Base-by-base conservation (phyloP, 2,888 invertebrate genomes). In the Eupithecia insigniata region DNA sequence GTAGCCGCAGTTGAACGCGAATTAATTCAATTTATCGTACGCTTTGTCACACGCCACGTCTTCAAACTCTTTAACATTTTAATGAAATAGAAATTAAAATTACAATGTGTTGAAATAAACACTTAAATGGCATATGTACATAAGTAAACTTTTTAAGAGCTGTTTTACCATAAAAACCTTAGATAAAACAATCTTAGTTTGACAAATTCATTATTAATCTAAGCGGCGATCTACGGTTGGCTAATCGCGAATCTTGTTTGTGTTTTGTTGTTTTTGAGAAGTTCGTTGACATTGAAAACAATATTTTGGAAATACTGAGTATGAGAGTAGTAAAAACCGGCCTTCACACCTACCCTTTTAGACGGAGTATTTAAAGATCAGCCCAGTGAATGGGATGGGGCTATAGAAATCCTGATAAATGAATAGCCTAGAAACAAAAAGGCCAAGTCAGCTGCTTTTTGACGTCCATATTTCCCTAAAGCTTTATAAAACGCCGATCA, bases 21-120 rank as follows among this genome's bases (percentile, higher is more conserved):
- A 85, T 83, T 84, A 84, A 84, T 84, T 83, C 80, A 82, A 83
- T 83, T 82, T 82, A 84, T 83, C 43, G 39, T 61, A 62, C 69
- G n/a, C 32, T 36, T 82, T 79, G 80, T 83, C 67, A 67, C 82
- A 79, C 75, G 69, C 70, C 72, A 76, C 66, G 67, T 22, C 22
- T 39, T 36, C 6, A 36, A 64, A 39, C 22, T 36, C 26, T 62
- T 34, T 61, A 61, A 62, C 12, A 64, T 36, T 64, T n/a, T 64
- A 22, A 64, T 22, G 3, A 26, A 4, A 51, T 51, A 51, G 22
- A 55, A 55, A 55, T 55, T 22, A 12, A 51, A 51, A 12, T 46
- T 51, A 22, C 3, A 51, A 12, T 22, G 14, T 26, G 26, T 14
- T 12, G 4, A 51, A 51, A 55, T 55, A 14, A 26, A 26, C 55